These are phyloP conservation scores for Cinclus cinclus DNA, from an alignment of 2,113 vertebrate species.

Conservation along the genomic window DNA sequence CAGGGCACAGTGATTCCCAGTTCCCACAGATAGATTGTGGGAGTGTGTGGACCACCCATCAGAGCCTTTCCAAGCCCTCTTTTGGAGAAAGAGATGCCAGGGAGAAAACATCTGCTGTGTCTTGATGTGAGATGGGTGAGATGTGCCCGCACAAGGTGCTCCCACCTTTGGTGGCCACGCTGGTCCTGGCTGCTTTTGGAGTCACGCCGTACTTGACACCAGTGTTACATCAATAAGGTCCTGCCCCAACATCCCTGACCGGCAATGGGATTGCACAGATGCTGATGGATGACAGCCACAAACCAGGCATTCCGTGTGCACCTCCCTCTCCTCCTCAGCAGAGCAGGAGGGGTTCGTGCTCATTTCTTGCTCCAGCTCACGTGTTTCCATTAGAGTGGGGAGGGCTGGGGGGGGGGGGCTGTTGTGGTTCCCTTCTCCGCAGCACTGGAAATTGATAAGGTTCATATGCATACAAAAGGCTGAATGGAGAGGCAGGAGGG, in stretches of 20 bases:
- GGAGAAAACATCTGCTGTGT: background rate
- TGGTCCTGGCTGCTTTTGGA: background rate
- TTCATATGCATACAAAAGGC: slow-evolving; percentile 85
- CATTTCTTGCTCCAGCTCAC: slow-evolving; percentile 62
- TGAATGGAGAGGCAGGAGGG: slow-evolving; percentile 80
- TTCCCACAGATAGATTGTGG: fast-evolving
- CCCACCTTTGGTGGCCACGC: background rate
- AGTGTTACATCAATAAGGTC: background rate
- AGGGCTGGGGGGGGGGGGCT: slow-evolving; percentile 50
- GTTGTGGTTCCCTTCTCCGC: slow-evolving; percentile 72
- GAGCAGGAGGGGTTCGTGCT: slow-evolving; percentile 58
- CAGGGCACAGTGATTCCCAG: background rate
- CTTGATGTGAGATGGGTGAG: background rate
- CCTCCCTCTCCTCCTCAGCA: background rate
- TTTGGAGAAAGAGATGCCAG: slow-evolving; percentile 13
- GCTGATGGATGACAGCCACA: fast-evolving
- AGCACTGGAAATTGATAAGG: slow-evolving; percentile 80
- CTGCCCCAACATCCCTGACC: background rate
- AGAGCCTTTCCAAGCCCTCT: background rate
- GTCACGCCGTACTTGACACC: background rate
- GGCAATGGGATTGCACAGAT: fast-evolving
- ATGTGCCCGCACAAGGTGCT: background rate
- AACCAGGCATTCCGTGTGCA: background rate
- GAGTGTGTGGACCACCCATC: background rate
- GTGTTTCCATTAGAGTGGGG: slow-evolving; percentile 63